A percentile compares a stretch with the other conserved stretches of the same genome.
phyloP scores from a whole-genome alignment of 2,113 vertebrate genomes.

The Oncorhynchus tshawytscha region DNA sequence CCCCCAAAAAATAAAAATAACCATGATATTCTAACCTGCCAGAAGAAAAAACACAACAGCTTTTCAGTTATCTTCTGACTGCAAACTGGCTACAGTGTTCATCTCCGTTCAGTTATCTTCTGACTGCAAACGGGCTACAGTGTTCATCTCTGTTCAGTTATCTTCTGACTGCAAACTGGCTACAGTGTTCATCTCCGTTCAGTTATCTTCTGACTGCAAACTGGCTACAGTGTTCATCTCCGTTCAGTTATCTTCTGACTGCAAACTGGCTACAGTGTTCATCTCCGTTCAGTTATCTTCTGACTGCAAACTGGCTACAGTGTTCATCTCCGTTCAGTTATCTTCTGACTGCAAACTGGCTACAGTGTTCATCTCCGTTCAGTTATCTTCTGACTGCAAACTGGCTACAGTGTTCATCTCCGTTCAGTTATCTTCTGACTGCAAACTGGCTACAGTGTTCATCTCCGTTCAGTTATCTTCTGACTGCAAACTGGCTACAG shows the following conservation, averaged over 20 bases:
- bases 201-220: constrained; percentile 40
- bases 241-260: constrained; percentile 22
- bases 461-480: not conserved
- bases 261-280: too few species aligned
- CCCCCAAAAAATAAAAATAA: constrained; percentile 43
- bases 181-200: constrained; percentile 2
- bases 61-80: constrained; percentile 30
- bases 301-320: constrained; percentile 26
- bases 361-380: not conserved
- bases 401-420: constrained; percentile 16
- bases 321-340: not conserved
- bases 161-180: constrained; percentile 39
- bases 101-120: not conserved
- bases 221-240: constrained; percentile 11
- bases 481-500: constrained; percentile 47
- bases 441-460: constrained; percentile 38
- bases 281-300: not conserved
- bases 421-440: constrained; percentile 23
- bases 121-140: constrained; percentile 46
- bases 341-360: constrained; percentile 47
- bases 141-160: not conserved
- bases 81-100: constrained; percentile 15
- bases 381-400: constrained; percentile 41
- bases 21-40: constrained; percentile 53
- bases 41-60: constrained; percentile 42